Percentiles rank a stretch among this genome's conserved stretches.
Conservation (phyloP, 1,140 invertebrate genomes). For the Papilio dardanus region DNA sequence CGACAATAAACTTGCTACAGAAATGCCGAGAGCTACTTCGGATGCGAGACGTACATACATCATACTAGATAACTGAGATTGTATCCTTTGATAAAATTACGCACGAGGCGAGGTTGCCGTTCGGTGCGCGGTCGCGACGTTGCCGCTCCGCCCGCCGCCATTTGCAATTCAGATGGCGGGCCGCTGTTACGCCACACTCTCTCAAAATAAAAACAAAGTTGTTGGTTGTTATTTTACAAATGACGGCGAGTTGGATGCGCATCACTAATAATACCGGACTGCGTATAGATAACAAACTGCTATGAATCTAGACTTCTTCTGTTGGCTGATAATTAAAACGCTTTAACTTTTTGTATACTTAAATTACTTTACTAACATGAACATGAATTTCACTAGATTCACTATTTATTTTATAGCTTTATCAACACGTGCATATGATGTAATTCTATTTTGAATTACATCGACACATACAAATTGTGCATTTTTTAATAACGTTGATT, state of each 20-base stretch:
- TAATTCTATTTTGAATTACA: neutral
- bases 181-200: constrained; percentile 69
- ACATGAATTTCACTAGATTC: neutral
- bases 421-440: neutral
- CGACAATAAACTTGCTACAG: constrained; percentile 10
- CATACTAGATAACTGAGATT: constrained; percentile 52
- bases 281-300: constrained; percentile 24
- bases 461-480: neutral
- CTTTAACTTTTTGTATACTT: neutral
- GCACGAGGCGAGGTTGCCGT: constrained; percentile 61
- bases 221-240: constrained; percentile 57
- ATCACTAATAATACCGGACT: constrained; percentile 53
- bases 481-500: neutral
- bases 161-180: constrained; percentile 68
- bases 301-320: neutral
- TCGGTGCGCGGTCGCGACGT: constrained; percentile 50
- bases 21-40: neutral
- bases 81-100: constrained; percentile 69
- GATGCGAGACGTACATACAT: constrained; percentile 44
- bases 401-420: neutral
- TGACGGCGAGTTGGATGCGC: constrained; percentile 49
- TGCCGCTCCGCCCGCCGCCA: constrained; percentile 60
- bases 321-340: too few species aligned
- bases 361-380: neutral
- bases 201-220: constrained; percentile 74